A percentile compares a stretch with the other conserved stretches of the same genome.
phyloP scores from a whole-genome alignment of 2,797 vertebrate genomes.

The Craterocephalus amniculus region DNA sequence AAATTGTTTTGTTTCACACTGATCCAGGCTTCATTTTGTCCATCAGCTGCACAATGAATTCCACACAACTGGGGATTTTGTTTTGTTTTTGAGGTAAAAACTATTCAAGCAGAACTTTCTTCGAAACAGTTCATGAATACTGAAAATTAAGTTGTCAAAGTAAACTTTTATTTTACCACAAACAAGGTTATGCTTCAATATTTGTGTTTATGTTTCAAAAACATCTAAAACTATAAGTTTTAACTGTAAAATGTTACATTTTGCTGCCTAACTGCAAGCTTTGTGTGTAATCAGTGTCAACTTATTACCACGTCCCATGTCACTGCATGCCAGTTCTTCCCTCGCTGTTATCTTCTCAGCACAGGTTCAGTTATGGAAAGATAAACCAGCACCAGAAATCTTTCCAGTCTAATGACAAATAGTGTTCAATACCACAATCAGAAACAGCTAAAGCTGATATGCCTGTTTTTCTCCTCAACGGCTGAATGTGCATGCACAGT shows the following conservation, averaged over 20 bases:
- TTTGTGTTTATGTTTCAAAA: background rate
- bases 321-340: background rate
- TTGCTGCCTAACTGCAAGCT: background rate
- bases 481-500: background rate
- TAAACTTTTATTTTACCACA: background rate
- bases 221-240: background rate
- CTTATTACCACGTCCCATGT: background rate
- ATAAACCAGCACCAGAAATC: background rate
- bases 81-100: slow-evolving; percentile 19
- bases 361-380: background rate
- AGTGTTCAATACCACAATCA: background rate
- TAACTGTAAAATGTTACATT: background rate
- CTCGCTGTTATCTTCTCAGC: background rate
- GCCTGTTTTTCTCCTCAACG: background rate
- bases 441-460: background rate
- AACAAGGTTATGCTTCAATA: background rate
- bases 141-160: background rate
- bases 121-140: background rate
- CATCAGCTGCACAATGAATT: slow-evolving; percentile 11
- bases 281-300: slow-evolving; percentile 2
- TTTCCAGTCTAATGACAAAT: background rate
- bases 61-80: background rate
- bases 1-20: slow-evolving; percentile 53
- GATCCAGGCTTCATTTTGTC: slow-evolving; percentile 33
- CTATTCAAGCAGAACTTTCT: background rate